These are phyloP conservation scores for Anthophora plumipes DNA, from an alignment of 2,888 invertebrate species.

Conservation along the genomic window DNA sequence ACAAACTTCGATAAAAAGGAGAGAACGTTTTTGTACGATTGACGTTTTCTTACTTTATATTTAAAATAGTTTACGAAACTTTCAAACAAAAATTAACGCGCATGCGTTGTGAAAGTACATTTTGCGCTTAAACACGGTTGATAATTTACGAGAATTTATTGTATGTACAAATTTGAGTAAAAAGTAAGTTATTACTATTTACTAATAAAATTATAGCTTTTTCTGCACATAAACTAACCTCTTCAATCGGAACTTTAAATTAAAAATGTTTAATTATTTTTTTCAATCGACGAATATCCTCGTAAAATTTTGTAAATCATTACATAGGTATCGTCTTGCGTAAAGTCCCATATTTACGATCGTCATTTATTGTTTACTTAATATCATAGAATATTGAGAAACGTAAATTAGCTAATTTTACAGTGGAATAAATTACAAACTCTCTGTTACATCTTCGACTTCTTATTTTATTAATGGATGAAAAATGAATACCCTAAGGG, in stretches of 20 bases:
- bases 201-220: not conserved
- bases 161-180: too few relatives aligned
- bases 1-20: constrained; percentile 13
- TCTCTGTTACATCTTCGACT: not conserved
- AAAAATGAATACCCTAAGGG: not conserved
- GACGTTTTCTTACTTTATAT: constrained; percentile 1
- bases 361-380: not conserved
- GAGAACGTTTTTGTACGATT: constrained; percentile 14
- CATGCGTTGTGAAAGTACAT: not conserved
- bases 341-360: not conserved
- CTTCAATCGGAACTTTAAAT: not conserved
- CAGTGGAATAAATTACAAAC: not conserved
- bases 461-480: not conserved
- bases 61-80: constrained; percentile 8
- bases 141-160: not conserved
- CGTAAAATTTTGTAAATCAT: not conserved
- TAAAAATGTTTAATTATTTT: not conserved
- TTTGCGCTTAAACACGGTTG: not conserved
- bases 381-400: not conserved
- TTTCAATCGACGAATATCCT: too few relatives aligned
- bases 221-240: not conserved
- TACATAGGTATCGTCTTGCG: constrained; percentile 2
- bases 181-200: too few relatives aligned
- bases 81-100: not conserved
- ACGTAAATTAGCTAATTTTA: not conserved